phyloP scores from a whole-genome alignment of 2,888 invertebrate species.

The Gastrophysa polygoni region DNA sequence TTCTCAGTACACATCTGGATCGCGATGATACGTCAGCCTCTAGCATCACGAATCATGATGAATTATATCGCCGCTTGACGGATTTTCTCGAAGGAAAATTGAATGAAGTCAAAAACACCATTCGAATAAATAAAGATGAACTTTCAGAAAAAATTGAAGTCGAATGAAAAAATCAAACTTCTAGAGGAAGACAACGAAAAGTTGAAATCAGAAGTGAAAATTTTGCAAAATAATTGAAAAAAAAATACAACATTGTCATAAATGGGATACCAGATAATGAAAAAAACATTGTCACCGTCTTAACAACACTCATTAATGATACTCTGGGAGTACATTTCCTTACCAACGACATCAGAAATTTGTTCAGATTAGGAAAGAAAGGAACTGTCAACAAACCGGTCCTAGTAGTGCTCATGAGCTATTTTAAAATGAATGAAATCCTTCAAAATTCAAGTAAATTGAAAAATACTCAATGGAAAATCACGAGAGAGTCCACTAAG shows the following conservation, averaged over 20 bases:
- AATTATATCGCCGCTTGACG: too few relatives aligned
- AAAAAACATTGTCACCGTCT: background rate
- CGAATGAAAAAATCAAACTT: too few relatives aligned
- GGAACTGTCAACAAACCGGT: constrained; percentile 3
- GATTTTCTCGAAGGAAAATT: too few relatives aligned
- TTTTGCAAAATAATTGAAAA: too few relatives aligned
- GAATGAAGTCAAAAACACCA: too few relatives aligned
- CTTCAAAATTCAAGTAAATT: constrained; percentile 1
- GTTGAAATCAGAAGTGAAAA: too few relatives aligned
- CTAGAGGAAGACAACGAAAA: too few relatives aligned
- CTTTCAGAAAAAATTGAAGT: too few relatives aligned
- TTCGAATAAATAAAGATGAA: too few relatives aligned
- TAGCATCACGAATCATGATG: too few relatives aligned
- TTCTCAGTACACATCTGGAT: too few relatives aligned
- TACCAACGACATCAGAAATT: background rate
- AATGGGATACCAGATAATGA: background rate
- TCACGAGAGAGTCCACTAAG: background rate
- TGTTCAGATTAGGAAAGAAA: constrained; percentile 4
- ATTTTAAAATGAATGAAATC: background rate
- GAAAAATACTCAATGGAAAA: background rate
- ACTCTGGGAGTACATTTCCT: background rate
- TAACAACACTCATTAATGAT: constrained; percentile 3
- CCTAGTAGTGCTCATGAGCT: constrained; percentile 4
- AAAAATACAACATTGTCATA: background rate
- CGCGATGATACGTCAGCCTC: too few relatives aligned